A percentile compares a stretch with the other conserved stretches of the same genome.
Evolutionary conservation across 2,888 invertebrate species (phyloP).

Genomic region (Sminthurinus aureus): DNA sequence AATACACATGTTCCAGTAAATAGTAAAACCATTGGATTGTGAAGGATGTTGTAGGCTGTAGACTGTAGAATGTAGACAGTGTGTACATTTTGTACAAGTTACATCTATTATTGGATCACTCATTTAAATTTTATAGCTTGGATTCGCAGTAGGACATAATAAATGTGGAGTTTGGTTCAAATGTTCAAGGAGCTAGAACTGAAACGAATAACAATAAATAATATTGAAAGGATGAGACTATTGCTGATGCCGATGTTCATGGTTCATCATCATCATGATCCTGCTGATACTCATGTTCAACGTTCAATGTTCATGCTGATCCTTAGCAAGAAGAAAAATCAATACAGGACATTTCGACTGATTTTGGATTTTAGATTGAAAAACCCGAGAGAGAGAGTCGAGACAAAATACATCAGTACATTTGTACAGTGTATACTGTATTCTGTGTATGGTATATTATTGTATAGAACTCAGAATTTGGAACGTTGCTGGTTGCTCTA

Average conservation of each 20-base stretch:
- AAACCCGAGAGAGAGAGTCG: neutral
- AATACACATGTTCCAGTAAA: too few relatives aligned
- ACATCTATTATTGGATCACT: neutral
- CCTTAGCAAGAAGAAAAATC: too few relatives aligned
- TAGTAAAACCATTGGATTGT: too few relatives aligned
- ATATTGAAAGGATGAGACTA: neutral
- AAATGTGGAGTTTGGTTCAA: neutral
- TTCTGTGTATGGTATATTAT: neutral
- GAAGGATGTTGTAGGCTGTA: too few relatives aligned
- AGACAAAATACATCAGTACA: neutral
- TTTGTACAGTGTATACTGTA: neutral
- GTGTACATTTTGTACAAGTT: neutral
- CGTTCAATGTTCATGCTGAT: too few relatives aligned
- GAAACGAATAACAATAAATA: conserved; percentile 14
- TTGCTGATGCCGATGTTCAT: too few relatives aligned
- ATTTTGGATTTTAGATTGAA: too few relatives aligned
- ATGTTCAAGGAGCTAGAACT: conserved; percentile 1
- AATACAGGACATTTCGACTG: too few relatives aligned
- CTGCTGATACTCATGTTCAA: too few relatives aligned
- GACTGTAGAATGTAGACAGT: too few relatives aligned
- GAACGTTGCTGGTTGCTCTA: too few relatives aligned
- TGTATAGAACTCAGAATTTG: too few relatives aligned
- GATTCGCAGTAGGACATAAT: neutral
- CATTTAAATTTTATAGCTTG: neutral
- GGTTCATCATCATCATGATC: neutral